Evolutionary conservation across 2,797 vertebrate species (phyloP), one percentile per base, ranked within the genome.

Genomic region (Pangasius larnaudii): DNA sequence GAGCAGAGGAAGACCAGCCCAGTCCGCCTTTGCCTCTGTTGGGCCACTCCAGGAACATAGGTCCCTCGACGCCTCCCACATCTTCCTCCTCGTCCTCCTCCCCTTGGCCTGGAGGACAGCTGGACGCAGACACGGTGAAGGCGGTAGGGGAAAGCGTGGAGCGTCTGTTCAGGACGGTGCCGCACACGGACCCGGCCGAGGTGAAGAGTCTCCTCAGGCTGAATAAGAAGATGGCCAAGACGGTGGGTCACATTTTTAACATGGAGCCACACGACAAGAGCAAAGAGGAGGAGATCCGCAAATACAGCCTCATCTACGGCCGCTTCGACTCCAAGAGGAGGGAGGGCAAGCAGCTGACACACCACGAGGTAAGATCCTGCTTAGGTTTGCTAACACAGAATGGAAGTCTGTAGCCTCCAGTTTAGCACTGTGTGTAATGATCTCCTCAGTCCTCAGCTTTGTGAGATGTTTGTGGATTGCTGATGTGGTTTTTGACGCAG

Each of bases 261-360:
- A 97, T 99, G 96, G 97, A 95, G 36, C 95, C 97, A 0, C 96
- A 96, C 0, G 97, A 98, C 88, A 95, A 93, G 22, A 96, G 95
- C 91, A 98, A 98, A 90, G 98, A 99, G 89, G 97, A 98, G 86
- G 98, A 99, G 94, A 99, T 99, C 91, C 95, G 98, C 42, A 98
- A 98, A 89, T 98, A 98, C 95, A 99, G 98, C 72, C 96, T 98
- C 42, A 99, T 99, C 92, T 99, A 99, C 0, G 98, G 98, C 67
- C 97, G 98, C 4, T 98, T 98, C 9, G 98, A 99, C 92, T 98
- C 97, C n/a, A 98, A 98, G 93, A 95, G 98, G 91, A 96, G 98
- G 0, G 98, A 99, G 92, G 97, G 98, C 94, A 98, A 98, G 92
- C 98, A 98, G 93, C 97, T 99, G 86, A 98, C 97, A 22, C 95